A percentile compares a stretch with the other conserved stretches of the same genome.
Conservation (phyloP, 2,113 vertebrate species). For the Cottus gobio region DNA sequence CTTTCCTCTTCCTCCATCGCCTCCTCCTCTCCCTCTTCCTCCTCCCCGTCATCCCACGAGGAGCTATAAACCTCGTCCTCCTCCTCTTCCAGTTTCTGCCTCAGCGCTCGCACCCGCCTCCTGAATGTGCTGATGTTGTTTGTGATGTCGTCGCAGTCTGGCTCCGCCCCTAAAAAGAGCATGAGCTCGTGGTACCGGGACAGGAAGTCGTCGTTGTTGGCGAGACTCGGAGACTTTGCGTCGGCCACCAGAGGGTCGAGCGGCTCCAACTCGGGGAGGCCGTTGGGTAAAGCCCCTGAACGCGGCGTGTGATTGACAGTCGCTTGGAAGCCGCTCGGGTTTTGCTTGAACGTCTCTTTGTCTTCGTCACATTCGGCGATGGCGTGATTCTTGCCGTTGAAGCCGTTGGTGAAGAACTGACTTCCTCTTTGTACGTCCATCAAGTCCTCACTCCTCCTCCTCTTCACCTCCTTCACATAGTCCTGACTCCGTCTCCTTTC, state of each 20-base stretch:
- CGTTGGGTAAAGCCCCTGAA: conserved; percentile 24
- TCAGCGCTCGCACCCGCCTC: conserved; percentile 54
- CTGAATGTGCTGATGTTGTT: conserved; percentile 55
- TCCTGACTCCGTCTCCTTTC: conserved; percentile 47
- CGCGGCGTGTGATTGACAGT: not conserved
- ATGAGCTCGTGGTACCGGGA: conserved; percentile 90
- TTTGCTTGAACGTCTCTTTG: not conserved
- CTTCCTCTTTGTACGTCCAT: not conserved
- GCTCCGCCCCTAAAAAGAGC: conserved; percentile 84
- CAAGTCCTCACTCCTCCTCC: conserved; percentile 27
- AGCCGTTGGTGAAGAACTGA: conserved; percentile 68
- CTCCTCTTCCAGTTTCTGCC: conserved; percentile 77
- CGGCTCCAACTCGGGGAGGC: conserved; percentile 15
- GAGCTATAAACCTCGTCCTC: conserved; percentile 79
- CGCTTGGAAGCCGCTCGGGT: not conserved
- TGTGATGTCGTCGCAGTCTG: conserved; percentile 61
- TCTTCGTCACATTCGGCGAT: conserved; percentile 34
- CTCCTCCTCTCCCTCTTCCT: conserved; percentile 75
- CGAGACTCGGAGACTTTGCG: not conserved
- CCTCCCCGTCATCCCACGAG: conserved; percentile 64
- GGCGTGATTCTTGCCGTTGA: conserved; percentile 36
- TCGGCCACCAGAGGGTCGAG: not conserved
- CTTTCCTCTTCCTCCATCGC: conserved; percentile 60
- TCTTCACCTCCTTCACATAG: not conserved
- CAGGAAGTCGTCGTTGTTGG: conserved; percentile 85